Conservation (phyloP, 2,113 vertebrate species). For the Thunnus maccoyii region DNA sequence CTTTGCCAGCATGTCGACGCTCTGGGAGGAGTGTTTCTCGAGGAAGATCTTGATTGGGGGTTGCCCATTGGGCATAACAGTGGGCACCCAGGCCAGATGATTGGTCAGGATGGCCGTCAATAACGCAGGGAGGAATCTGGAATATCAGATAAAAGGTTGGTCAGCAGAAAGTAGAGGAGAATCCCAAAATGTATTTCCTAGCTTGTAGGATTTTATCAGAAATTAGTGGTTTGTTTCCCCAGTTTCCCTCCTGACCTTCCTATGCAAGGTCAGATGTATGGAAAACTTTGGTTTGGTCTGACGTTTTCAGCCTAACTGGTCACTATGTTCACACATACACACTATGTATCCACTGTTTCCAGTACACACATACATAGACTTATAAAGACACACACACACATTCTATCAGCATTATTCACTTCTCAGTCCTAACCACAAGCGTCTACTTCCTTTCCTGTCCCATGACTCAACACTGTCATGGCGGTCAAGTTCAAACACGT, state of each 20-base stretch:
- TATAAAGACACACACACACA: neutral
- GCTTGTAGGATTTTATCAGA: neutral
- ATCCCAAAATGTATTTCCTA: neutral
- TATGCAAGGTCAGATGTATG: neutral
- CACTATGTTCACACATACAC: neutral
- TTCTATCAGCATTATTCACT: slow-evolving; percentile 61
- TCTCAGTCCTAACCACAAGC: slow-evolving; percentile 63
- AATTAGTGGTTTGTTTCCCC: neutral
- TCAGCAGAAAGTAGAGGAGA: neutral
- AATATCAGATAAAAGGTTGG: slow-evolving; percentile 48
- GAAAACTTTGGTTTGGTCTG: slow-evolving; percentile 10
- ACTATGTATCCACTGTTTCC: slow-evolving; percentile 17
- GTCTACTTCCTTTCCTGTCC: slow-evolving; percentile 76
- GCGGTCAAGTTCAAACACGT: slow-evolving; percentile 44
- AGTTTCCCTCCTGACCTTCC: neutral
- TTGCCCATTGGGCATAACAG: slow-evolving; percentile 98
- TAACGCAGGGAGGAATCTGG: slow-evolving; percentile 96
- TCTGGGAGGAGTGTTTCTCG: slow-evolving; percentile 98
- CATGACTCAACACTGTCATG: slow-evolving; percentile 65
- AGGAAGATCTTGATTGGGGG: slow-evolving; percentile 98
- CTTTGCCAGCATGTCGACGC: slow-evolving; percentile 98
- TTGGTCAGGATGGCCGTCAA: slow-evolving; percentile 97
- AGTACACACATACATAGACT: neutral
- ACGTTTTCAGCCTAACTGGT: slow-evolving; percentile 2
- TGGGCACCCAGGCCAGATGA: slow-evolving; percentile 98